Evolutionary conservation across 2,113 vertebrate species (phyloP).

Genomic region (Ptychochromis oligacanthus): DNA sequence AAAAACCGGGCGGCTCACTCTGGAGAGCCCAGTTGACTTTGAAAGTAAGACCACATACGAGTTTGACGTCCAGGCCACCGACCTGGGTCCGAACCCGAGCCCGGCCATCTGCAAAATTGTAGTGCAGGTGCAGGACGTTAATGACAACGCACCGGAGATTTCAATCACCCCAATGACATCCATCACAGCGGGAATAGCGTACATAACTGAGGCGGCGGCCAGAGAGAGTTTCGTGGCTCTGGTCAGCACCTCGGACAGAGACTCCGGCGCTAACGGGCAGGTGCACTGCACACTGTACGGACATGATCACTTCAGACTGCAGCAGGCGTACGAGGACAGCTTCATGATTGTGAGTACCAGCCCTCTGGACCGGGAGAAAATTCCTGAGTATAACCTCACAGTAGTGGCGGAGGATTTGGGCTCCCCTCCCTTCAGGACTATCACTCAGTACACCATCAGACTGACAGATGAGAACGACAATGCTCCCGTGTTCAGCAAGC

Average conservation of each 20-base stretch:
- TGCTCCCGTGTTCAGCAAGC: conserved; percentile 85
- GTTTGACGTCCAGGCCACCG: conserved; percentile 91
- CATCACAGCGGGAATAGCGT: conserved; percentile 80
- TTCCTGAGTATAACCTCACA: conserved; percentile 92
- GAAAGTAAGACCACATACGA: conserved; percentile 93
- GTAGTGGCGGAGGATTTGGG: conserved; percentile 94
- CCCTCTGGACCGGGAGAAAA: conserved; percentile 88
- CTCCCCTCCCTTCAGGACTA: conserved; percentile 86
- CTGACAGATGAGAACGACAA: conserved; percentile 94
- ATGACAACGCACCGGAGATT: conserved; percentile 94
- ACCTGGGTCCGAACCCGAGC: conserved; percentile 88
- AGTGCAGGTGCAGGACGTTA: conserved; percentile 93
- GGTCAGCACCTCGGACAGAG: conserved; percentile 93
- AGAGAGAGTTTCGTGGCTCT: conserved; percentile 94
- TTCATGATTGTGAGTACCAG: conserved; percentile 92
- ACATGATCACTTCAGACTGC: conserved; percentile 91
- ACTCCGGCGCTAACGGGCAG: conserved; percentile 90
- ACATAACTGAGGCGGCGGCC: conserved; percentile 87
- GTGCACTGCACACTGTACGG: conserved; percentile 93
- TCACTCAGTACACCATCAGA: conserved; percentile 88
- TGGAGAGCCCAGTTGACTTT: conserved; percentile 89
- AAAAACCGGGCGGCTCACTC: conserved; percentile 86
- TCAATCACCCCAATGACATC: conserved; percentile 91
- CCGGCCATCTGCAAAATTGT: conserved; percentile 90
- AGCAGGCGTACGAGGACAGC: conserved; percentile 95